Evolutionary conservation across 2,888 invertebrate genomes (phyloP).

Genomic region (Conops quadrifasciatus): DNA sequence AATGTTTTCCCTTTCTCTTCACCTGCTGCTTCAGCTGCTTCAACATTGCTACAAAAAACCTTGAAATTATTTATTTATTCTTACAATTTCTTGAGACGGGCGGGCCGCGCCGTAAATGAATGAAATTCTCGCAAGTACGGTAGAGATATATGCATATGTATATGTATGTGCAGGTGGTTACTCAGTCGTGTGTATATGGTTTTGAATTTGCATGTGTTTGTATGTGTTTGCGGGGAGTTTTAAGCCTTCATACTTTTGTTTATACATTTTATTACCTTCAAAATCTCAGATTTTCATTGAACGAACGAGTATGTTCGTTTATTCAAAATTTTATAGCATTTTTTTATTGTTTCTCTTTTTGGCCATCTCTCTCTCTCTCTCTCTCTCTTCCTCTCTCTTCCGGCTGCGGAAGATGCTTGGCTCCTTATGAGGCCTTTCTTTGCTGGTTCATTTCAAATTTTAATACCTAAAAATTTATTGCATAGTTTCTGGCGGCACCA

Average conservation of each 20-base stretch:
- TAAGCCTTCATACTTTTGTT: not conserved
- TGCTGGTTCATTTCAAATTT: slow-evolving; percentile 17
- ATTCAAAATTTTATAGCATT: slow-evolving; percentile 3
- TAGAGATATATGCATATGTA: no score
- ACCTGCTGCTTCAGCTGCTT: no score
- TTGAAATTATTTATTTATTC: no score
- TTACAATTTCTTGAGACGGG: no score
- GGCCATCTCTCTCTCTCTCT: not conserved
- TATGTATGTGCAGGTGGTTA: not conserved
- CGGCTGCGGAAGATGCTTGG: slow-evolving; percentile 3
- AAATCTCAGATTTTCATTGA: not conserved
- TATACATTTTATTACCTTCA: not conserved
- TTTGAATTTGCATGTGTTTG: not conserved
- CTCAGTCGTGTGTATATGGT: slow-evolving; percentile 4
- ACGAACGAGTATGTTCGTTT: no score
- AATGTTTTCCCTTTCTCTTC: no score
- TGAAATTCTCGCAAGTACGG: no score
- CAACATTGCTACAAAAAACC: no score
- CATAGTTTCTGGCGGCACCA: slow-evolving; percentile 15
- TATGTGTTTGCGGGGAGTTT: not conserved
- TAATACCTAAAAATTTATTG: slow-evolving; percentile 29
- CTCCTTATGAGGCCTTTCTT: not conserved
- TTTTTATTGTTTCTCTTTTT: not conserved
- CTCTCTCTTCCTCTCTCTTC: not conserved
- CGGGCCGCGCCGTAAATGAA: no score